Evolutionary conservation across 1,140 invertebrate species (phyloP).

Genomic region (Agrypnia vestita): DNA sequence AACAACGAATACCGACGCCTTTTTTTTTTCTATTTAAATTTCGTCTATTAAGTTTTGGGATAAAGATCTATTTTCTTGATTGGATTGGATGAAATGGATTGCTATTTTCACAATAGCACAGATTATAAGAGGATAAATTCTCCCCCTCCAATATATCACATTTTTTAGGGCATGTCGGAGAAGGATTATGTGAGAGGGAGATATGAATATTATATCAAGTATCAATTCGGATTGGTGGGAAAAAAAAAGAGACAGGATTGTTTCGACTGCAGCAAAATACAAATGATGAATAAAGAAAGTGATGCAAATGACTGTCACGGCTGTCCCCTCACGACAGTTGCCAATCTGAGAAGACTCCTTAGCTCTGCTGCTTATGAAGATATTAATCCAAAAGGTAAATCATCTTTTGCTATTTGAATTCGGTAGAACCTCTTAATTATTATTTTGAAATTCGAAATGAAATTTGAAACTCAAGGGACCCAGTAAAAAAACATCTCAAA

Average conservation of each 20-base stretch:
- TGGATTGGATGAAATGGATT: too few relatives aligned
- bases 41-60: too few relatives aligned
- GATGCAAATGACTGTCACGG: conserved; percentile 29
- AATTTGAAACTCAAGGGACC: too few relatives aligned
- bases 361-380: background rate
- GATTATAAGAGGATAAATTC: too few relatives aligned
- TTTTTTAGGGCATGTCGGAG: conserved; percentile 40
- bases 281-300: background rate
- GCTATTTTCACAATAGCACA: too few relatives aligned
- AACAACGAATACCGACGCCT: too few relatives aligned
- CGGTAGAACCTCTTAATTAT: too few relatives aligned
- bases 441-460: too few relatives aligned
- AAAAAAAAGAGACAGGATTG: background rate
- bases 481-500: too few relatives aligned
- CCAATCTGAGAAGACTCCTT: background rate
- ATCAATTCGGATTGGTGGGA: conserved; percentile 41
- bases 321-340: conserved; percentile 19
- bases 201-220: conserved; percentile 45
- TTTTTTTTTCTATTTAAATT: too few relatives aligned
- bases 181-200: conserved; percentile 17
- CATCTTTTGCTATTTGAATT: background rate
- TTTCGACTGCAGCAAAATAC: conserved; percentile 7
- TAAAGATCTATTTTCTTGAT: too few relatives aligned
- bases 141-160: too few relatives aligned
- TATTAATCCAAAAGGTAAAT: conserved; percentile 37